These are phyloP conservation scores for Chaetogeoica ovagalla DNA, from an alignment of 2,888 invertebrate species.

Conservation along the genomic window DNA sequence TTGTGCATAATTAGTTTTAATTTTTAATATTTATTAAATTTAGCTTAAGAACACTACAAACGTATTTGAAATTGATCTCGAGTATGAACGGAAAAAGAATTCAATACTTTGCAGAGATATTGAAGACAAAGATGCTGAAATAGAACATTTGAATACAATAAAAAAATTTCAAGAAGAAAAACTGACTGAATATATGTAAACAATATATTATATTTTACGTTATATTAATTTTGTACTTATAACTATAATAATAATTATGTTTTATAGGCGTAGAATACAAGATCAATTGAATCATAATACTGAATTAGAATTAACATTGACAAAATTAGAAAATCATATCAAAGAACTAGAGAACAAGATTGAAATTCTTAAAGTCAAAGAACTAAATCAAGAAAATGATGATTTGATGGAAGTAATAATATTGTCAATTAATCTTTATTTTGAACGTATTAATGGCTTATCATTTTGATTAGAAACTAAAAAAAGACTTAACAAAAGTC, in stretches of 20 bases:
- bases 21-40: not conserved
- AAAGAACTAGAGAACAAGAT: constrained; percentile 37
- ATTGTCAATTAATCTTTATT: too few species aligned
- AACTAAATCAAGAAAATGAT: constrained; percentile 7
- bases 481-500: constrained; percentile 31
- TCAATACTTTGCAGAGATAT: not conserved
- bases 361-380: constrained; percentile 29
- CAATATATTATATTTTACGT: not conserved
- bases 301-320: constrained; percentile 19
- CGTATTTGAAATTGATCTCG: constrained; percentile 22
- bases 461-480: constrained; percentile 23
- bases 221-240: not conserved
- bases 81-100: constrained; percentile 18
- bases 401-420: constrained; percentile 22
- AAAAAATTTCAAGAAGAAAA: constrained; percentile 40
- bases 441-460: not conserved
- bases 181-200: constrained; percentile 34
- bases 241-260: not conserved
- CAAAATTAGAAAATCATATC: constrained; percentile 30
- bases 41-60: constrained; percentile 18
- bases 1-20: not conserved
- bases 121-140: constrained; percentile 42
- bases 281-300: constrained; percentile 27
- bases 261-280: constrained; percentile 29
- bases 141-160: constrained; percentile 23